A percentile compares a stretch with the other conserved stretches of the same genome.
Conservation (phyloP, 2,888 invertebrate genomes). For the Listrodromus nycthemerus region DNA sequence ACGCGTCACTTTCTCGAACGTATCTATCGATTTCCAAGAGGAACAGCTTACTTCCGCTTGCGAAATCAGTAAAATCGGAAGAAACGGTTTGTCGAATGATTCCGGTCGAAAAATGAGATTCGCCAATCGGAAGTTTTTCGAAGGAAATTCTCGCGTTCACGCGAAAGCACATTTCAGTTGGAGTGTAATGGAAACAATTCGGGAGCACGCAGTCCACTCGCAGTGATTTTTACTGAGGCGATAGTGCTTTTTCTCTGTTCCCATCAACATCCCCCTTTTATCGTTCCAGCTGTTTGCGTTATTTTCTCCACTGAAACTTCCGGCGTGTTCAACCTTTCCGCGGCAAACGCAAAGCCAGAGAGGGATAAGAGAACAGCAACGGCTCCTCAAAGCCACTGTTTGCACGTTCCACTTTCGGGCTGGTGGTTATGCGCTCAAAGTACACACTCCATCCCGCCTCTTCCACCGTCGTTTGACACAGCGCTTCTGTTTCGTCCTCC, state of each 20-base stretch:
- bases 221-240: conserved; percentile 17
- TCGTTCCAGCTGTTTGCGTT: conserved; percentile 49
- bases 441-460: conserved; percentile 22
- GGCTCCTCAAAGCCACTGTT: conserved; percentile 63
- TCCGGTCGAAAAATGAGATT: no score
- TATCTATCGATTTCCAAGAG: background rate
- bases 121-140: background rate
- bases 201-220: conserved; percentile 8
- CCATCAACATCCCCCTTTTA: conserved; percentile 24
- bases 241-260: conserved; percentile 8
- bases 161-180: conserved; percentile 15
- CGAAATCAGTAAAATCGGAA: no score
- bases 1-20: background rate
- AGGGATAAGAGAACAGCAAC: conserved; percentile 7
- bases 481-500: background rate
- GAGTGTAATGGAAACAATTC: conserved; percentile 37
- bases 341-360: background rate
- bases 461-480: conserved; percentile 29
- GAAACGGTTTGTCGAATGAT: no score
- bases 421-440: conserved; percentile 54
- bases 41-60: background rate
- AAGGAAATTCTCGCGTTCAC: background rate
- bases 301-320: conserved; percentile 47
- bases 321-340: conserved; percentile 13
- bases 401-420: conserved; percentile 58